Conservation (phyloP, 2,797 vertebrate species). For the Discoglossus pictus region DNA sequence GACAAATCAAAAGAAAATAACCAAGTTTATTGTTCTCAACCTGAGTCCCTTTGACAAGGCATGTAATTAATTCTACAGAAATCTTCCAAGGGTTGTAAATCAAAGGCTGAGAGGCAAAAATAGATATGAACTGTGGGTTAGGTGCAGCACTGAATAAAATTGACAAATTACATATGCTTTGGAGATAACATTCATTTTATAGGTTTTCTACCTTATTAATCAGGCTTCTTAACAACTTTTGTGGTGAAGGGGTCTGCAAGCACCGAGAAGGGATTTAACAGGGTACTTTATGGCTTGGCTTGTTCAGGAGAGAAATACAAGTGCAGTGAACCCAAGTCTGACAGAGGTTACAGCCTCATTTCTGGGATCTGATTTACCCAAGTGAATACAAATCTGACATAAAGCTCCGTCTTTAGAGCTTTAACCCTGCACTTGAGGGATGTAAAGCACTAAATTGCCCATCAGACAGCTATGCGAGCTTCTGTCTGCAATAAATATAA, state of each 20-base stretch:
- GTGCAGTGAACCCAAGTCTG: neutral
- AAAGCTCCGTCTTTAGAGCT: no score
- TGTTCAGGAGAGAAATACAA: neutral
- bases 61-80: slow-evolving; percentile 30
- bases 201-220: slow-evolving; percentile 1
- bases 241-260: neutral
- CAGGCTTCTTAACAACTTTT: neutral
- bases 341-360: no score
- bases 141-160: slow-evolving; percentile 15
- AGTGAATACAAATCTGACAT: no score
- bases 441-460: no score
- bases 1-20: slow-evolving; percentile 13
- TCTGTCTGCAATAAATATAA: no score
- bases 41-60: slow-evolving; percentile 5
- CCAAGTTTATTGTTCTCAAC: neutral
- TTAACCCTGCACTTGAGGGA: no score
- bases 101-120: slow-evolving; percentile 14
- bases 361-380: no score
- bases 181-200: slow-evolving; percentile 1
- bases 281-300: neutral
- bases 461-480: no score
- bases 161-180: slow-evolving; percentile 10
- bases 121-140: neutral
- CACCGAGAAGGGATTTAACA: neutral
- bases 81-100: slow-evolving; percentile 11